Evolutionary conservation across 2,797 vertebrate species (phyloP), one percentile per base, ranked within the genome.

Genomic region (Enteromius mattozi): DNA sequence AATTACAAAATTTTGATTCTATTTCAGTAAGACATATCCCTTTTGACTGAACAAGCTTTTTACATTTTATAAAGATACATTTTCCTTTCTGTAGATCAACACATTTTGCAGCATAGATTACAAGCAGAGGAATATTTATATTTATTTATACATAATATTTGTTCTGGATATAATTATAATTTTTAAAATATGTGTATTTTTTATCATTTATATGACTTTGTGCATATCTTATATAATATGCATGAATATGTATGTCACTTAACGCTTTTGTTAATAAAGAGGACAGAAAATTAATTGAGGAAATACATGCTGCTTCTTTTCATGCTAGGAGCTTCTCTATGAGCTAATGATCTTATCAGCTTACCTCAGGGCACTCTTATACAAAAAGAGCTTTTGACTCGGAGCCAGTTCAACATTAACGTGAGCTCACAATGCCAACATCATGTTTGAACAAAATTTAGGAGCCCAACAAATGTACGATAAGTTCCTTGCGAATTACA

Each of bases 311-410:
- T 47, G 40, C 30, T 37, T 2, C 54, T 63, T 63, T 63, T 27
- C 19, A 21, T 13, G 24, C 21, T 63, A 74, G 56, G 40, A 74
- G 27, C 37, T 45, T 71, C 68, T 81, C 40, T 6, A 14, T 59
- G 37, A 81, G 54, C 35, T 74, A 24, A 74, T 74, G 56, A 82
- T 74, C 70, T 65, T 82, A 56, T 74, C 69, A 27, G 80, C 65
- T 65, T 82, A 82, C 42, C 56, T 65, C 40, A 82, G 56, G 30
- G 69, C 70, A 49, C 68, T 81, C 68, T 45, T 45, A 61, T 16
- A 45, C 30, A 82, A 74, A 61, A 47, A 82, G 40, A 35, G 19
- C 14, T 47, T 72, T 81, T 81, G 69, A 61, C 51, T 47, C 1
- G 0, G 12, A 35, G 80, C 80, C 80, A 81, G 54, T 12, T 81